Conservation (phyloP, 92 coral and sea anemone genomes). For the Zoanthus gigantus region DNA sequence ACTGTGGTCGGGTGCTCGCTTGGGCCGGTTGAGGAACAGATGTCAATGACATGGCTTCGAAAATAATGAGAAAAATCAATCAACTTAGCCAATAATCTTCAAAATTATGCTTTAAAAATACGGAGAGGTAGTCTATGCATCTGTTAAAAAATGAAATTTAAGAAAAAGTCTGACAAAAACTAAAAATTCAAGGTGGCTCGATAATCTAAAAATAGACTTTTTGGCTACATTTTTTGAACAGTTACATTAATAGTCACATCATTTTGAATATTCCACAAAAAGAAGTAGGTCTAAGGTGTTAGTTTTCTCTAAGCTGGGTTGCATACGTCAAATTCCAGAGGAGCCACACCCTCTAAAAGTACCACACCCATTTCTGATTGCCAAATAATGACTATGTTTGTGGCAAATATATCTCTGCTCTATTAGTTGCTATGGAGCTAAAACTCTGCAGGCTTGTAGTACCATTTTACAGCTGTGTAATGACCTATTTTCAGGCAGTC, state of each 20-base stretch:
- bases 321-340: slow-evolving; percentile 50
- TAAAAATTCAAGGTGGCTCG: no score
- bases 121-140: no score
- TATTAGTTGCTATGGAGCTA: slow-evolving; percentile 10
- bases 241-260: background rate
- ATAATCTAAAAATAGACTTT: no score
- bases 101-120: no score
- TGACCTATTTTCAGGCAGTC: slow-evolving; percentile 47
- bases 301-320: slow-evolving; percentile 25
- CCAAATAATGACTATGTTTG: slow-evolving; percentile 16
- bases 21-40: no score
- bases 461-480: slow-evolving; percentile 22
- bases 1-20: no score
- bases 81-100: no score
- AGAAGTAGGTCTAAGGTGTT: slow-evolving; percentile 24
- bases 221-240: no score
- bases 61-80: no score
- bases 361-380: slow-evolving; percentile 45
- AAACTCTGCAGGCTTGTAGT: slow-evolving; percentile 38
- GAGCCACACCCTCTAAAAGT: slow-evolving; percentile 38
- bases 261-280: background rate
- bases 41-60: no score
- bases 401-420: slow-evolving; percentile 44
- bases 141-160: no score
- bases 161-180: no score